Evolutionary conservation across 2,113 vertebrate genomes (phyloP).

Genomic region (Gila orcuttii): DNA sequence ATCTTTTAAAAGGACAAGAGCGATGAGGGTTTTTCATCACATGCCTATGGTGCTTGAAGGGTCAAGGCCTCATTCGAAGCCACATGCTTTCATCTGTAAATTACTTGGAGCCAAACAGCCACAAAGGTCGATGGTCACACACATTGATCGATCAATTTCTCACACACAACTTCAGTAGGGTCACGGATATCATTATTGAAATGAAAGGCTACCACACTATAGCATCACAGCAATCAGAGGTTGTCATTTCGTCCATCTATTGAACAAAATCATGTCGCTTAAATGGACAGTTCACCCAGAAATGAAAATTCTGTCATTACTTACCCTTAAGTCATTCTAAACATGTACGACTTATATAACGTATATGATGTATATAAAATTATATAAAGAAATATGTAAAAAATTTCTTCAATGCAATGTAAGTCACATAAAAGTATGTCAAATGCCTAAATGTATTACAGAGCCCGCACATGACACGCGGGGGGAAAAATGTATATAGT

Average conservation of each 20-base stretch:
- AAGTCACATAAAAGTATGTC: not conserved
- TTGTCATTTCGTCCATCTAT: not conserved
- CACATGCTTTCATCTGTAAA: constrained; percentile 15
- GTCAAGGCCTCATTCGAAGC: not conserved
- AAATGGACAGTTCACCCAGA: not conserved
- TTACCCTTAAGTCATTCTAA: not conserved
- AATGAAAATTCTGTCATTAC: not conserved
- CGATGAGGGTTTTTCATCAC: not conserved
- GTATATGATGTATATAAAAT: no score
- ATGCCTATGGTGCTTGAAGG: not conserved
- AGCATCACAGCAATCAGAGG: constrained; percentile 13
- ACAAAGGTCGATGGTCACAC: constrained; percentile 25
- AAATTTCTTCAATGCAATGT: not conserved
- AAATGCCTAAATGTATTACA: not conserved
- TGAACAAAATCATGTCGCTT: not conserved
- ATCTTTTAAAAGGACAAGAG: constrained; percentile 21
- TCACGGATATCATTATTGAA: constrained; percentile 23
- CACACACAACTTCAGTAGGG: constrained; percentile 15
- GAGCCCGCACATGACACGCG: no score
- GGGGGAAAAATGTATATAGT: no score
- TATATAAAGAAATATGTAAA: not conserved
- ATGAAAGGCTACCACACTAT: not conserved
- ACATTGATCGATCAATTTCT: constrained; percentile 21
- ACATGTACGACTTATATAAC: not conserved
- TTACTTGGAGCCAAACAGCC: not conserved